Evolutionary conservation across 2,888 invertebrate genomes (phyloP).

Genomic region (Diplazon laetatorius): DNA sequence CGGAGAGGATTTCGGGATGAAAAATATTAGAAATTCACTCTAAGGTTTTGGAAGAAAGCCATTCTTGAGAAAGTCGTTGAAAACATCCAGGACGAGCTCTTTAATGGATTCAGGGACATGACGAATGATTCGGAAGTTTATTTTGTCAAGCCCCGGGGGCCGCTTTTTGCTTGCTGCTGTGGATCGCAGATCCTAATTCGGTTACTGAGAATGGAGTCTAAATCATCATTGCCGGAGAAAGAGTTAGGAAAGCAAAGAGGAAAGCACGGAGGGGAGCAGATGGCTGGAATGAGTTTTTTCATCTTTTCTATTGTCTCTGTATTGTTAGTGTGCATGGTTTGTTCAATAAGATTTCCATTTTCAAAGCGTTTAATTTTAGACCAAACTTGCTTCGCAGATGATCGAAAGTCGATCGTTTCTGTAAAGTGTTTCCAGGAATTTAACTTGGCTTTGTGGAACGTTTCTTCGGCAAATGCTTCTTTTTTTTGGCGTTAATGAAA

Average conservation of each 20-base stretch:
- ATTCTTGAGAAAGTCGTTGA: not conserved
- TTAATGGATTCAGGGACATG: not conserved
- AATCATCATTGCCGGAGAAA: constrained; percentile 9
- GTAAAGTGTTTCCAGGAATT: constrained; percentile 12
- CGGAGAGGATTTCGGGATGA: constrained; percentile 25
- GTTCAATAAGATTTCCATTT: constrained; percentile 26
- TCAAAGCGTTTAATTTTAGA: constrained; percentile 7
- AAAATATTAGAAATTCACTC: constrained; percentile 21
- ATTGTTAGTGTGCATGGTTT: not conserved
- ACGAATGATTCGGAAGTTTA: constrained; percentile 4
- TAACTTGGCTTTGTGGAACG: constrained; percentile 24
- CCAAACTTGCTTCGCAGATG: constrained; percentile 7
- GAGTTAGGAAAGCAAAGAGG: constrained; percentile 20
- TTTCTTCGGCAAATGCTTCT: constrained; percentile 25
- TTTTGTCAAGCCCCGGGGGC: constrained; percentile 30
- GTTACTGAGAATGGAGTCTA: constrained; percentile 1
- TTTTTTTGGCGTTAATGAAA: constrained; percentile 12
- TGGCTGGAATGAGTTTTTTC: constrained; percentile 3
- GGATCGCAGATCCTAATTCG: constrained; percentile 18
- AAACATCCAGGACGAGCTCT: not conserved
- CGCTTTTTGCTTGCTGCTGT: not conserved
- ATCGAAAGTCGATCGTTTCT: constrained; percentile 20
- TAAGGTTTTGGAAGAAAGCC: not conserved
- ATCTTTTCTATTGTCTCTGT: constrained; percentile 4
- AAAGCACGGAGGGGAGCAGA: constrained; percentile 17